Conservation (phyloP, 2,888 invertebrate species). For the Priocnemis perturbator region DNA sequence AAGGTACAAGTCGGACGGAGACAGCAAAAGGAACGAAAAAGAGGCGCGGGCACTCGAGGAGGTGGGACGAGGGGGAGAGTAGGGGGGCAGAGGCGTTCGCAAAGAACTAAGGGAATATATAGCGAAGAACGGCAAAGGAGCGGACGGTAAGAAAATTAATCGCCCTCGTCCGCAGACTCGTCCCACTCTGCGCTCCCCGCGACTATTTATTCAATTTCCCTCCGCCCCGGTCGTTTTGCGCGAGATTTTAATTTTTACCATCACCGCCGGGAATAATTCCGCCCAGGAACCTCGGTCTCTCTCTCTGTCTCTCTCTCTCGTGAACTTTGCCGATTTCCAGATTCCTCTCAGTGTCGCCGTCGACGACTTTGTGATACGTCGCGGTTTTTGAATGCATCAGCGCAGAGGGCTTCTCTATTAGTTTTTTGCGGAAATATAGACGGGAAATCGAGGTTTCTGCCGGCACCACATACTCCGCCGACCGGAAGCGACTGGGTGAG, state of each 20-base stretch:
- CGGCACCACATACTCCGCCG: neutral
- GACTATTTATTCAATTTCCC: slow-evolving; percentile 33
- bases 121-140: slow-evolving; percentile 10
- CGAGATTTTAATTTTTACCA: slow-evolving; percentile 30
- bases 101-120: slow-evolving; percentile 12
- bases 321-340: neutral
- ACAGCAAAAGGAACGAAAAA: slow-evolving; percentile 12
- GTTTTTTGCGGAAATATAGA: too few relatives aligned
- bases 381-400: too few relatives aligned
- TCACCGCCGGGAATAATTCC: slow-evolving; percentile 23
- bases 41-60: neutral
- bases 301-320: too few relatives aligned
- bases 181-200: slow-evolving; percentile 8
- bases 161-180: slow-evolving; percentile 18
- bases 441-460: too few relatives aligned
- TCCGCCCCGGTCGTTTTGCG: neutral
- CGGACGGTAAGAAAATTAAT: slow-evolving; percentile 31
- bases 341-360: too few relatives aligned
- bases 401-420: neutral
- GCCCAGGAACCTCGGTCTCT: neutral
- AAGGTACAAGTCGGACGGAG: neutral
- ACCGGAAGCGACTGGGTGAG: neutral
- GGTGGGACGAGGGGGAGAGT: neutral
- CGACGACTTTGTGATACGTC: too few relatives aligned
- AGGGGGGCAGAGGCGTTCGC: neutral